Evolutionary conservation across 2,113 vertebrate genomes (phyloP), one percentile per base, ranked within the genome.

Genomic region (Rafetus swinhoei): DNA sequence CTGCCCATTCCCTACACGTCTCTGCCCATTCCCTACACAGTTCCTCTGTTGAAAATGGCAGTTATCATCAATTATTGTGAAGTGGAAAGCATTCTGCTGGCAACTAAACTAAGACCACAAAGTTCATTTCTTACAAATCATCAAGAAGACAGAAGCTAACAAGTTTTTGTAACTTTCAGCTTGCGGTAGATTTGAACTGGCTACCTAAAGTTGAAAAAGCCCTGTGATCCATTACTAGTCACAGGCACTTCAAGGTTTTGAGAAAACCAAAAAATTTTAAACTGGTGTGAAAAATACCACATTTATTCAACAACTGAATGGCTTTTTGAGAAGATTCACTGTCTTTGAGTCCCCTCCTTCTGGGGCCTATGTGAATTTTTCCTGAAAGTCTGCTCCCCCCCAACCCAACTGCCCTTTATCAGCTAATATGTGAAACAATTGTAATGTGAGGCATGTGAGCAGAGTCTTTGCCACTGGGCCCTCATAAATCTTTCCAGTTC

Each of bases 401-500:
- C 1, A 45, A 45, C 0, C 57, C 80, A 95, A 94, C 80, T 94
- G 96, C 96, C 96, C 97, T 98, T 98, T 97, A 97, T 98, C 97
- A 96, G 65, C 93, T 96, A 97, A 97, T 97, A 97, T 92, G 91
- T 96, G 96, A 97, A 98, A 97, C 97, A 97, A 98, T 98, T 98
- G 97, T 97, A 98, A 97, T 97, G 97, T 97, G 95, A 97, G 96
- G 95, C 97, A 97, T 98, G 97, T 97, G 96, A 98, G 96, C 96
- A 96, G 87, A 97, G 97, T 97, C 97, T 98, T 98, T 98, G 98
- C 98, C 98, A 98, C 96, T 97, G 98, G 98, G 98, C 97, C 89
- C 97, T 98, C 98, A 98, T 98, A 98, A 98, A 98, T 98, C 98
- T 98, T 98, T 96, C 98, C 98, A 97, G 97, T 98, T 98, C 98